Conservation (phyloP, 2,888 invertebrate genomes). For the Tipula helvola region DNA sequence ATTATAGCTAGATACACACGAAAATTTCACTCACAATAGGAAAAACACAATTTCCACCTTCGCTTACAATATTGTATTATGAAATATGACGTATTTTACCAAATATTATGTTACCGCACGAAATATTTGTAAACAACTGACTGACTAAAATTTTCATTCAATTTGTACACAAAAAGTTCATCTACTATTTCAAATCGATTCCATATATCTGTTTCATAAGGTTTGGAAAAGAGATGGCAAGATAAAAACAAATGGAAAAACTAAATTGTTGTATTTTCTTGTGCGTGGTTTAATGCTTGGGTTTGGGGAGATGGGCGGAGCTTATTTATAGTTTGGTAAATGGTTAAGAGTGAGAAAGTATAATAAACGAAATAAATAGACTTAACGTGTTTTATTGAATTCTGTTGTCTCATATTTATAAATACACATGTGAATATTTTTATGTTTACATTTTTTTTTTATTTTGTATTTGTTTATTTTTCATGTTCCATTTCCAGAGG, state of each 20-base stretch:
- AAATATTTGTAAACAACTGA: slow-evolving; percentile 11
- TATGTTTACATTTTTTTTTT: not conserved
- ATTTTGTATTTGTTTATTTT: not conserved
- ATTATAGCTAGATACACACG: not conserved
- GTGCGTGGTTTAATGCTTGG: not conserved
- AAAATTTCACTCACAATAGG: not conserved
- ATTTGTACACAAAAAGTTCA: not conserved
- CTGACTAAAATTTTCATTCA: not conserved
- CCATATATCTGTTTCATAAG: not conserved
- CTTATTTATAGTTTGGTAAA: not conserved
- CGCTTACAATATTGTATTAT: not conserved
- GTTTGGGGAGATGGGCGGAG: not conserved
- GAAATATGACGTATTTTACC: not conserved
- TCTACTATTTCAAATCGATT: not conserved
- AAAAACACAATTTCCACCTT: not conserved
- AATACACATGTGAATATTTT: not conserved
- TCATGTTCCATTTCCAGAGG: not conserved
- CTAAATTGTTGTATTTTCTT: not conserved
- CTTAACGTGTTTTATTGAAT: not conserved
- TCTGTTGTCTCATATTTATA: not conserved
- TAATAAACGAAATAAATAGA: not conserved
- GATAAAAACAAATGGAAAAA: not conserved
- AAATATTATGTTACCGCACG: not conserved
- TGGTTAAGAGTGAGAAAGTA: not conserved
- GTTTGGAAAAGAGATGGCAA: not conserved